Evolutionary conservation across 2,888 invertebrate genomes (phyloP), one percentile per base, ranked within the genome.

Genomic region (Tricholauxania praeusta): DNA sequence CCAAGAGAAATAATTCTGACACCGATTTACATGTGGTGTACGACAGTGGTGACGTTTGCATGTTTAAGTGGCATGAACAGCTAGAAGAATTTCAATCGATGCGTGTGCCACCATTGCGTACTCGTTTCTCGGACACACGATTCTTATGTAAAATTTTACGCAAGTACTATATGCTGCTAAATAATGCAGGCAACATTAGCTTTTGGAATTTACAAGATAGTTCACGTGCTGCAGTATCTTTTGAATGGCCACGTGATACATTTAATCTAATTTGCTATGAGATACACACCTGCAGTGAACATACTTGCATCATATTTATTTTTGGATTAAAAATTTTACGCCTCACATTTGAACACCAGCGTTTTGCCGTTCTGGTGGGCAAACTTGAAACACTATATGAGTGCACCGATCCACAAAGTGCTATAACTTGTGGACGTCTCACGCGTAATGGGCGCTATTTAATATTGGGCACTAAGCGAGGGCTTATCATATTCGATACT

Each of bases 401-500:
- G 28, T 74, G 74, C 19, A 68, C 71, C 2, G 71, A 79, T 39
- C 49, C 64, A 1, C 62, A 66, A 0, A 76, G 75, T 39, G 71
- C 64, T 6, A 81, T 86, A 8, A 83, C 80, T 8, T 87, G 88
- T 70, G 85, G 84, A 14, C 81, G 81, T 70, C 72, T 84, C 8
- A 82, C 87, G 4, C 78, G 77, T 3, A 84, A 85, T 65, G 80
- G 80, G 0, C 76, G 80, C 59, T 87, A 83, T 74, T 74, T 87
- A 12, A 80, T 87, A 19, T 77, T 87, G 70, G 88, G 87, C 19
- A 86, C 88, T 15, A 79, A 80, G n/a, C 79, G 79, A 32, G 87
- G 87, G 7, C 74, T 87, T 1, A 80, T 84, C 14, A 82, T 88
- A 1, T 84, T 83, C 48, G 83, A 87, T 72, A 75, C 83, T 0